These are phyloP conservation scores for Netelia fuscicornis DNA, from an alignment of 2,888 invertebrate genomes.

Conservation along the genomic window DNA sequence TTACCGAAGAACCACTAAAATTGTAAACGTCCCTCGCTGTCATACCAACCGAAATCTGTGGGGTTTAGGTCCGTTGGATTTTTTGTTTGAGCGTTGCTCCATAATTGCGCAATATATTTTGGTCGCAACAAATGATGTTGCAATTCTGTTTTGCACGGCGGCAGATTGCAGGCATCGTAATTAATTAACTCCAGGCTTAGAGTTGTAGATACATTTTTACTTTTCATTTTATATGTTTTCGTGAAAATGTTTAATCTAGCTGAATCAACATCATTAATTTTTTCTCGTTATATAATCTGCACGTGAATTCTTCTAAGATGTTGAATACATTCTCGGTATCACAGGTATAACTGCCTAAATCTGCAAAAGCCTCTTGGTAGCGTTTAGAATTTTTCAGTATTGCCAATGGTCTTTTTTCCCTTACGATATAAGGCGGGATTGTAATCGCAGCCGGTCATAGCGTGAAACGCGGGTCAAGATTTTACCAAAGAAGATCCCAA, in stretches of 20 bases:
- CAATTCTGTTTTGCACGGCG: no score
- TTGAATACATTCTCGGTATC: slow-evolving; percentile 4
- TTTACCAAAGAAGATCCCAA: slow-evolving; percentile 25
- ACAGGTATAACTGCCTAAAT: slow-evolving; percentile 25
- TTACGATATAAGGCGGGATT: slow-evolving; percentile 55
- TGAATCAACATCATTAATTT: slow-evolving; percentile 21
- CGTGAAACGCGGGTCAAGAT: slow-evolving; percentile 52
- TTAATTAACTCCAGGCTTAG: slow-evolving; percentile 1
- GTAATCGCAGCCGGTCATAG: slow-evolving; percentile 56
- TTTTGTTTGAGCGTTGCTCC: slow-evolving; percentile 25
- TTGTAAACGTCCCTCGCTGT: not conserved
- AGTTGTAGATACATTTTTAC: not conserved
- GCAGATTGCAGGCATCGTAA: slow-evolving; percentile 33
- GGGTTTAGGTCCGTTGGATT: slow-evolving; percentile 13
- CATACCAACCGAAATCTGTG: slow-evolving; percentile 15
- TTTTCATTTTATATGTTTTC: slow-evolving; percentile 13
- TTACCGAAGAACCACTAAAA: slow-evolving; percentile 24
- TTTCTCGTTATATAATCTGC: slow-evolving; percentile 21
- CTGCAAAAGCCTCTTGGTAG: slow-evolving; percentile 29
- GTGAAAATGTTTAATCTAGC: slow-evolving; percentile 24
- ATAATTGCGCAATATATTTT: slow-evolving; percentile 18
- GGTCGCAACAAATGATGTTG: no score
- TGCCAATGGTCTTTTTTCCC: slow-evolving; percentile 41
- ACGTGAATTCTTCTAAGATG: slow-evolving; percentile 32
- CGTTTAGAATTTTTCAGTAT: slow-evolving; percentile 7